Percentiles rank a stretch among this genome's conserved stretches.
phyloP scores from a whole-genome alignment of 1,140 invertebrate genomes.

The Brachionus asplanchnoidis region DNA sequence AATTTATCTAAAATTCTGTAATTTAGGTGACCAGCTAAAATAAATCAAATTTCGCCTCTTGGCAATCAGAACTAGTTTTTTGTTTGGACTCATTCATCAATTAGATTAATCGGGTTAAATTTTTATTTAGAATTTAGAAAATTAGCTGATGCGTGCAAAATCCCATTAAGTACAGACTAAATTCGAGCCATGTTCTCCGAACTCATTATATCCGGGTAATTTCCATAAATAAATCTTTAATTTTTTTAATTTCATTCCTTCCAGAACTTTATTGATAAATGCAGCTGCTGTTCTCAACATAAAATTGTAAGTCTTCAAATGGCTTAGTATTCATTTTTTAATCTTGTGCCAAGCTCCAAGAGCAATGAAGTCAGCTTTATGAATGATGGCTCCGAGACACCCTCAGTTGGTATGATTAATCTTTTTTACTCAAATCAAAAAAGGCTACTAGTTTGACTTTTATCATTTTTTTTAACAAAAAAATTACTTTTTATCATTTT shows the following conservation, averaged over 20 bases:
- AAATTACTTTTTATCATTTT: too few species aligned
- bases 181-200: background rate
- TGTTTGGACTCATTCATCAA: background rate
- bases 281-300: conserved; percentile 4
- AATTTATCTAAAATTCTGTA: background rate
- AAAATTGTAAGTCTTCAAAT: background rate
- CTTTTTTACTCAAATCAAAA: background rate
- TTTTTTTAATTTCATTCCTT: background rate
- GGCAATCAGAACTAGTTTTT: background rate
- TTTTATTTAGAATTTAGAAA: background rate
- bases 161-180: background rate
- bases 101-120: background rate
- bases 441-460: too few species aligned
- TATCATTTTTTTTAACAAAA: too few species aligned
- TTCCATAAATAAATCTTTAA: background rate
- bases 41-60: background rate
- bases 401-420: background rate
- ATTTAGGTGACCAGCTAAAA: background rate
- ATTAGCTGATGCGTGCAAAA: background rate
- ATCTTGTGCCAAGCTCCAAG: background rate
- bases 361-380: background rate
- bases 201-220: conserved; percentile 15
- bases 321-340: background rate
- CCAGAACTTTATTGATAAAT: conserved; percentile 14
- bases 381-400: background rate